Base-by-base conservation (phyloP, 53 echinoderm and acorn worm species). In the Echinometra lucunter region DNA sequence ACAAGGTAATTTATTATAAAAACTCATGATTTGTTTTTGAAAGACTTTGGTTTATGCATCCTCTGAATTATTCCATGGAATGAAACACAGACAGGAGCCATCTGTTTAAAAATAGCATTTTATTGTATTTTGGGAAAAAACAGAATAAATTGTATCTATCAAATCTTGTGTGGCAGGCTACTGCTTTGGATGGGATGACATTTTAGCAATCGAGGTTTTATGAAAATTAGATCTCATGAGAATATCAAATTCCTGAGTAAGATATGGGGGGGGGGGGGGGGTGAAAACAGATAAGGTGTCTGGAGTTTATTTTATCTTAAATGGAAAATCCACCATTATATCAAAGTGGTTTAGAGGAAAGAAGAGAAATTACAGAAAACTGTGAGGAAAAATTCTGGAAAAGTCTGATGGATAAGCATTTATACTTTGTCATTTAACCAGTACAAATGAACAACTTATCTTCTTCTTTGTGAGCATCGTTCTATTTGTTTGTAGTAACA, bases 171-270 rank as follows among this genome's bases (percentile, higher is more conserved):
- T 32, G 25, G 9, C 27, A 70, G 34, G 35, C 72, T 30, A 15
- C 9, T 72, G 72, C 35, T 32, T 72, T 72, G 35, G 72, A 72
- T 72, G 72, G 72, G 72, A 72, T 72, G 72, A 34, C 72, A 72
- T 72, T 35, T 72, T 72, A 72, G 32, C n/a, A 34, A 35, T 35
- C 34, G 30, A 27, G 32, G 70, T 72, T 63, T 66, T 34, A 28
- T 13, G 35, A 72, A 72, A 72, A 72, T 72, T 9, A 32, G 2
- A 13, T 72, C 72, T 13, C 35, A 34, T 35, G 72, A 72, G 34
- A 32, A 72, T 72, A 72, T 72, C 35, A 72, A 32, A 72, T 32
- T 72, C 15, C 35, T 72, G 10, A 34, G 35, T 30, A 35, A 72
- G 35, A 72, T 35, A 34, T 34, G 72, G 12, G 3, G 25, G 6